Conservation (phyloP, 1,140 invertebrate species). For the Zaprionus inermis region DNA sequence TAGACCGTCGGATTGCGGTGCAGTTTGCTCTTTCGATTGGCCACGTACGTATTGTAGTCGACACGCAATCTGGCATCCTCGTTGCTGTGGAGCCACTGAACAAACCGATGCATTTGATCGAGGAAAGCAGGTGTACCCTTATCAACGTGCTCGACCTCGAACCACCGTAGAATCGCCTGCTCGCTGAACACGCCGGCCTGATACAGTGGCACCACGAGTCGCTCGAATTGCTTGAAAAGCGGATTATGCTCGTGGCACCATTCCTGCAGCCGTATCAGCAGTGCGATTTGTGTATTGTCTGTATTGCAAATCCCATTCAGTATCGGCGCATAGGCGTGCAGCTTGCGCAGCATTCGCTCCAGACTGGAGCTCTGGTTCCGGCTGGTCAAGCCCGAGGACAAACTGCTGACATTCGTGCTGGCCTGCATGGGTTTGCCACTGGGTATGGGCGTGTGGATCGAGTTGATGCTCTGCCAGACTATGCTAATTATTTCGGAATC, state of each 20-base stretch:
- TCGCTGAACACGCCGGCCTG: conserved; percentile 27
- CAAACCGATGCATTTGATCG: conserved; percentile 31
- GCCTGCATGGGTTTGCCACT: background rate
- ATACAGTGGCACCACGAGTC: conserved; percentile 14
- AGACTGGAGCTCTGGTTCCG: background rate
- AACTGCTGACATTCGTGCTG: background rate
- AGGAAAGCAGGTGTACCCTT: conserved; percentile 32
- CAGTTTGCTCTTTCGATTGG: background rate
- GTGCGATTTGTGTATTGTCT: conserved; percentile 24
- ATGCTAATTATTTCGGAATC: conserved; percentile 30
- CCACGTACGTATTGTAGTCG: conserved; percentile 19
- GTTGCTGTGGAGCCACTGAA: conserved; percentile 16
- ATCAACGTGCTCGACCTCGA: conserved; percentile 29
- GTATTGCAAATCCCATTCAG: conserved; percentile 33
- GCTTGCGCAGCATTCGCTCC: conserved; percentile 13
- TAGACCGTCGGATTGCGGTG: conserved; percentile 9
- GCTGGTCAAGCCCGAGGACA: background rate
- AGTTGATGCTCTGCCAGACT: conserved; percentile 34
- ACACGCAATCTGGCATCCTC: conserved; percentile 13
- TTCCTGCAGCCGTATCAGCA: conserved; percentile 26
- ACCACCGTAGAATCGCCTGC: conserved; percentile 37
- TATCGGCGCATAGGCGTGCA: conserved; percentile 27
- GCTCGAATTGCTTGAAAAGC: conserved; percentile 29
- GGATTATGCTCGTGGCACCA: conserved; percentile 35
- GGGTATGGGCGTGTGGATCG: background rate